Conservation (phyloP, 1,140 invertebrate species). For the Drosophila aff. region DNA sequence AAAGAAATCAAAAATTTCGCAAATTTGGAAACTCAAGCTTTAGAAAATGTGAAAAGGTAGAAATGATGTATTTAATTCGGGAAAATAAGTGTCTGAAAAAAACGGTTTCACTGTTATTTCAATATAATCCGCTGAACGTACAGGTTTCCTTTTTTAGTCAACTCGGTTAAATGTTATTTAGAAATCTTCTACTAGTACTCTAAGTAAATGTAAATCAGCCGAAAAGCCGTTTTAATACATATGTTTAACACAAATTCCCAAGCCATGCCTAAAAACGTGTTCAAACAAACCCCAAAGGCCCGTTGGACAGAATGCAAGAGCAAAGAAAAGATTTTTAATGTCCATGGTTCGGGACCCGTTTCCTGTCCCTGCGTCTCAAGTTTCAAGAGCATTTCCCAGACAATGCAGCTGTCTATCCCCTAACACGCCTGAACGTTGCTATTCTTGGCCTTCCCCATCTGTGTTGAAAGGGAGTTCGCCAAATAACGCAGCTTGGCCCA, state of each 20-base stretch:
- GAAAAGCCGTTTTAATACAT: neutral
- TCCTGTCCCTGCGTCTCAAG: constrained; percentile 49
- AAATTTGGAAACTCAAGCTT: too few species aligned
- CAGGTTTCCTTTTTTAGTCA: too few species aligned
- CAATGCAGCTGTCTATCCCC: constrained; percentile 51
- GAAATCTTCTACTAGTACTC: too few species aligned
- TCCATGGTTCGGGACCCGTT: constrained; percentile 21
- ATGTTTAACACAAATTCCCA: neutral
- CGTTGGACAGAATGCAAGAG: constrained; percentile 22
- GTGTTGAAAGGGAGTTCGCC: constrained; percentile 7
- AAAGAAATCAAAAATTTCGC: too few species aligned
- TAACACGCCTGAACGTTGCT: constrained; percentile 33
- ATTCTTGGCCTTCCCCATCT: constrained; percentile 49
- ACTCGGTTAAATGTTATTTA: too few species aligned
- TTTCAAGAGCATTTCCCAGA: constrained; percentile 58
- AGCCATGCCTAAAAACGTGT: constrained; percentile 21
- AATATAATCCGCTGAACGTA: too few species aligned
- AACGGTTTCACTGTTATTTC: too few species aligned
- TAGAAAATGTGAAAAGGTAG: too few species aligned
- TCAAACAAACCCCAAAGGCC: constrained; percentile 29
- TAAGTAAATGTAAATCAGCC: too few species aligned
- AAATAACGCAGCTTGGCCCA: constrained; percentile 29
- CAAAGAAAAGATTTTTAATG: constrained; percentile 11
- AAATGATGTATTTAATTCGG: too few species aligned
- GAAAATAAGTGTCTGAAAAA: too few species aligned